Evolutionary conservation across 2,888 invertebrate genomes (phyloP).

Genomic region (Eudasyphora cyanicolor): DNA sequence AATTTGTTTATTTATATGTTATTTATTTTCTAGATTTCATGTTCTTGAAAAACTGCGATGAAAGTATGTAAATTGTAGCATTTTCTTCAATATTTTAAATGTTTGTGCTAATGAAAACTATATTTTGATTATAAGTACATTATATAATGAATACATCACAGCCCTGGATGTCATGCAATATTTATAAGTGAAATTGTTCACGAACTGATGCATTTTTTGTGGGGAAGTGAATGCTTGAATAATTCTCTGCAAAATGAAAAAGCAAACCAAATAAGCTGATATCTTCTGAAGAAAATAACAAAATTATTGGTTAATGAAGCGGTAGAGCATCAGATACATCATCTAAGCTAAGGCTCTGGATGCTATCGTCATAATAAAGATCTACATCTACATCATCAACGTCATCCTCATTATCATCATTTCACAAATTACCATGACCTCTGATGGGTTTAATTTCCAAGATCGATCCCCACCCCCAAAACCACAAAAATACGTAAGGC

Average conservation of each 20-base stretch:
- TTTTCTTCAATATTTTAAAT: too few relatives aligned
- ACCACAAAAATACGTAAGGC: neutral
- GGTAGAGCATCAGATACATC: conserved; percentile 70
- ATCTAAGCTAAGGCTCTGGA: too few relatives aligned
- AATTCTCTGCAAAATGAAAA: neutral
- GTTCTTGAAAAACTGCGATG: too few relatives aligned
- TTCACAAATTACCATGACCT: neutral
- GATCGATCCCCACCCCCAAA: neutral
- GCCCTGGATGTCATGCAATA: conserved; percentile 19
- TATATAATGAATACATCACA: conserved; percentile 5
- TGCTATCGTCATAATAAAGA: too few relatives aligned
- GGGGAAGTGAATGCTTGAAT: conserved; percentile 2
- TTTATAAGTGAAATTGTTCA: conserved; percentile 31
- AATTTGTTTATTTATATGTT: too few relatives aligned
- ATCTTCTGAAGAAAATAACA: conserved; percentile 66
- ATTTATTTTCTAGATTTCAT: too few relatives aligned
- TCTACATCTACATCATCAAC: conserved; percentile 37
- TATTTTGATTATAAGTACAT: too few relatives aligned
- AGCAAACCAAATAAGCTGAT: conserved; percentile 21
- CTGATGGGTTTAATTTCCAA: neutral
- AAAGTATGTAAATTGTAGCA: too few relatives aligned
- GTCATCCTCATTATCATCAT: neutral
- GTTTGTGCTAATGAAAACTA: too few relatives aligned
- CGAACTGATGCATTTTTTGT: neutral
- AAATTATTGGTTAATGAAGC: conserved; percentile 78